Evolutionary conservation across 2,797 vertebrate species (phyloP), one percentile per base, ranked within the genome.

Genomic region (Babyrousa celebensis): DNA sequence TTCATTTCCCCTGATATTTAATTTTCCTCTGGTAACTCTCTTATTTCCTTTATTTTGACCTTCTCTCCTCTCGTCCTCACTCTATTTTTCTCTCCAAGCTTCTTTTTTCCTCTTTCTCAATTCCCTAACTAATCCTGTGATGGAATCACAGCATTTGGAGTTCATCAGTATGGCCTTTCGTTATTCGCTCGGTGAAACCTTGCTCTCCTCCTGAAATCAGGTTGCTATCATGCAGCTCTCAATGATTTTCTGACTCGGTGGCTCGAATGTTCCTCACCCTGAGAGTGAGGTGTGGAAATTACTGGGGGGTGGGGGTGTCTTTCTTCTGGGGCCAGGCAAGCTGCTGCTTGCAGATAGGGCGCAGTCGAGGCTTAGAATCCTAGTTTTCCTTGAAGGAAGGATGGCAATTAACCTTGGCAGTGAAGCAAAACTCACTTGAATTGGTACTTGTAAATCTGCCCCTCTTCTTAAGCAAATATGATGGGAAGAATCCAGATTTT

Each of bases 391-490:
- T 54, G 82, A 85, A 72, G 75, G 93, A 62, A 77, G 94, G 95
- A 27, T 0, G 1, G 72, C 87, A 79, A 67, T 96, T 96, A 95
- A 95, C 94, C 95, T 92, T 88, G 92, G 80, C 95, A 71, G 68
- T 88, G 82, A 85, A 94, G 77, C 82, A 83, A 95, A 96, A 90
- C 92, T 72, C 52, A 7, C 88, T 54, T n/a, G 90, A 90, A 83
- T 94, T 94, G 92, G 71, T 71, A 43, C 87, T 92, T 96, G 87
- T 83, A 95, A 95, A 88, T 95, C 85, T 40, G 63, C 15, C 21
- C 85, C 63, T 94, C 77, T 95, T 89, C 68, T 96, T 95, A 92
- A 94, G 90, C 96, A 96, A 96, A 86, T 67, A 48, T 1, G 96
- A 79, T 17, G 65, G 68, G 94, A 96, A 62, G 89, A 94, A 88